Evolutionary conservation across 2,113 vertebrate genomes (phyloP), one percentile per base, ranked within the genome.

Genomic region (Chelonoidis abingdonii): DNA sequence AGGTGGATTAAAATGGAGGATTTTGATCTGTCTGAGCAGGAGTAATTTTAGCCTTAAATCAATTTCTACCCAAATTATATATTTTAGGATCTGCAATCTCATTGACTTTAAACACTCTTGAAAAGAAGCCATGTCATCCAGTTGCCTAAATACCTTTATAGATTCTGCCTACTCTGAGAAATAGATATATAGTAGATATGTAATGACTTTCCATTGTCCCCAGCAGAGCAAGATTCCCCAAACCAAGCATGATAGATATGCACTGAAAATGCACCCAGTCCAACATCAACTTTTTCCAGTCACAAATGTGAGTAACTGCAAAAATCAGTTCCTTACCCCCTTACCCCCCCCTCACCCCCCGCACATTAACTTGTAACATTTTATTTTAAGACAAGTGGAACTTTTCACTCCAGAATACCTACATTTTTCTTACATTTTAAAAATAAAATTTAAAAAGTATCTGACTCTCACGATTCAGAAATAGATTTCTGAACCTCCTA

Each of bases 31-130:
- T 35, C 35, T 38, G 2, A 13, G 3, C 2, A 29, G 86, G 75
- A 24, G 6, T n/a, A 16, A 83, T 44, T 56, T 62, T 78, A 38
- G 21, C 5, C 86, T 83, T 87, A 81, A 11, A 87, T 3, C 29
- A 14, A 12, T 24, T 90, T 81, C 54, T 83, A 80, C 76, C 17
- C 8, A n/a, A 3, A 5, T n/a, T 0, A 0, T 80, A 86, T 88
- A 91, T 24, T 91, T 56, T 44, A 76, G 16, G 8, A 80, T 0
- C 0, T 47, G 50, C 24, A 83, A 56, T 3, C 44, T 94, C 16
- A 25, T 17, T 76, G 53, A 2, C 56, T 85, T 21, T 53, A 88
- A 21, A 88, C 22, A 53, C 0, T 31, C 27, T 82, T 24, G 52
- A 88, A 93, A 80, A 54, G 1, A 65, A 90, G 47, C 7, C 10